phyloP scores from a whole-genome alignment of 2,113 vertebrate genomes.

The Chaenogobius annularis region DNA sequence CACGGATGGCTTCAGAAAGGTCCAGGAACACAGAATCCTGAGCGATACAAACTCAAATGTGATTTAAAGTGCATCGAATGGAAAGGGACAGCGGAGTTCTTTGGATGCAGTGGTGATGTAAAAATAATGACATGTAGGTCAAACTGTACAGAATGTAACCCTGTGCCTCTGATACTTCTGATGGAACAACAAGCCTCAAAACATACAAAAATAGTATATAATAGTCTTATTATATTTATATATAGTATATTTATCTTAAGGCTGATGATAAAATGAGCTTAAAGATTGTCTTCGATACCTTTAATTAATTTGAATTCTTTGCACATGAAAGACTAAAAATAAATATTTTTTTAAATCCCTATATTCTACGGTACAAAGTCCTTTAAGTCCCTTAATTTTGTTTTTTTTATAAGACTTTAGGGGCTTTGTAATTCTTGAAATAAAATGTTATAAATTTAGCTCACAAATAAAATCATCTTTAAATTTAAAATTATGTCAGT shows the following conservation, averaged over 20 bases:
- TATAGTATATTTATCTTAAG: neutral
- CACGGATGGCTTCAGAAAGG: slow-evolving; percentile 1
- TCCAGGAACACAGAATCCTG: slow-evolving; percentile 12
- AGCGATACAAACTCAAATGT: slow-evolving; percentile 4
- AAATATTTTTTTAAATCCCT: neutral
- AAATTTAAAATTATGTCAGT: neutral
- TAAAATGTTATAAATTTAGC: no score
- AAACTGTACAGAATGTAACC: neutral
- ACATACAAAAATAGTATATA: no score
- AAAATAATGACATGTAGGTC: neutral
- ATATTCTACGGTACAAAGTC: no score
- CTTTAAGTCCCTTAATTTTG: no score
- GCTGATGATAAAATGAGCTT: neutral
- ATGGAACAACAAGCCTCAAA: no score
- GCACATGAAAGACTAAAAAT: neutral
- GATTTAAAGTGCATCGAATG: neutral
- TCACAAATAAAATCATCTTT: neutral
- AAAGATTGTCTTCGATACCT: no score
- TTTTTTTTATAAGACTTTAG: no score
- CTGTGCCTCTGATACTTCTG: neutral
- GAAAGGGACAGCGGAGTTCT: neutral
- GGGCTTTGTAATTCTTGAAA: no score
- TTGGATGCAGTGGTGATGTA: slow-evolving; percentile 1
- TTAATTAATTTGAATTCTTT: neutral
- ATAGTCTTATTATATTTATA: no score